Evolutionary conservation across 2,797 vertebrate genomes (phyloP), one percentile per base, ranked within the genome.

Genomic region (Pygocentrus nattereri): DNA sequence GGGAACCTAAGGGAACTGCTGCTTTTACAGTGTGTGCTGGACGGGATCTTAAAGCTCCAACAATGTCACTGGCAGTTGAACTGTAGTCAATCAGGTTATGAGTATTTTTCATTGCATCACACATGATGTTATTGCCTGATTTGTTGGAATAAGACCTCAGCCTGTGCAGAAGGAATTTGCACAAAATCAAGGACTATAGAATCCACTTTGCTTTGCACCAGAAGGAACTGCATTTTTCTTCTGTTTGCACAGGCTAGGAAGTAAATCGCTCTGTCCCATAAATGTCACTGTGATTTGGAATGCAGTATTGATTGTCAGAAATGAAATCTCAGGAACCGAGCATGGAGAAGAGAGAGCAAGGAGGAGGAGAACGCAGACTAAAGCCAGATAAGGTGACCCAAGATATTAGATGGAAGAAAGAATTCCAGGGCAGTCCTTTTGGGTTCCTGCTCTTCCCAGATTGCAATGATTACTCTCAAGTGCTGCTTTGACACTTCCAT

Each of bases 251-350:
- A 31, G 49, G 11, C 27, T 21, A 52, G 49, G 47, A 25, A 52
- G 25, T 71, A 71, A 52, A 47, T 47, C 61, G 41, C 15, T 13
- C 47, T 41, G 47, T 64, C 58, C 78, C 69, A 79, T 79, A 79
- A 79, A 73, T 52, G 69, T 64, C 69, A 73, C 69, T 25, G 10
- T 79, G 69, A 79, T 73, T 79, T 72, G 27, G 11, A 72, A 79
- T 64, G 71, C 34, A 73, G 18, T 73, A 79, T 79, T 73, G 69
- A 79, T 79, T 54, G 47, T 79, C 69, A 41, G 47, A 79, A 73
- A 79, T 79, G 15, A 80, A 56, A 80, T 80, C 61, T 74, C n/a
- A 67, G 34, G n/a, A 71, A 65, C 11, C 44, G 19, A 23, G 59
- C 38, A 23, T 47, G 23, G 25, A 56, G 54, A 30, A n/a, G 64